Evolutionary conservation across 2,888 invertebrate genomes (phyloP).

Genomic region (Piscicola geometra): DNA sequence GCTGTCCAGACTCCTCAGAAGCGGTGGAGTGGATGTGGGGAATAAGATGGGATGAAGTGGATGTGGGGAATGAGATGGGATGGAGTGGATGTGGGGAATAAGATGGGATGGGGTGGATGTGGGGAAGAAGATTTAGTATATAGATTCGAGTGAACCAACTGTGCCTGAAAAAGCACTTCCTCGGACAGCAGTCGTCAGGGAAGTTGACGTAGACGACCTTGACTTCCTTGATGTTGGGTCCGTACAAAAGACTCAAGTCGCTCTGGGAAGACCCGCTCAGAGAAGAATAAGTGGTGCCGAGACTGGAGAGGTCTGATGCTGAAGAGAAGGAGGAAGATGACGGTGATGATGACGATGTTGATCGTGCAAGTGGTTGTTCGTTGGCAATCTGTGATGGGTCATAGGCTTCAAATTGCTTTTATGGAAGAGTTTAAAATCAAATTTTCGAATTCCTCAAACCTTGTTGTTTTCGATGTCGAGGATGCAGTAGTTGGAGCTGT

Average conservation of each 20-base stretch:
- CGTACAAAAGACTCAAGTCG: conserved; percentile 35
- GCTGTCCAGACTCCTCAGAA: conserved; percentile 36
- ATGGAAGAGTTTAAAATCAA: no score
- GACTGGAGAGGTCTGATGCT: not conserved
- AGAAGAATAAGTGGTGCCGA: not conserved
- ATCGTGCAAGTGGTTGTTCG: no score
- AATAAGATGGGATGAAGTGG: no score
- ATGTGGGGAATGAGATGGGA: no score
- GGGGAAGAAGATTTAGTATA: no score
- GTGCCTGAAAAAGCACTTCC: conserved; percentile 7
- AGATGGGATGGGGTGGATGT: no score
- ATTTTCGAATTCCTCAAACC: no score
- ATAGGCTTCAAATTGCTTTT: no score
- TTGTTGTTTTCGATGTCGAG: no score
- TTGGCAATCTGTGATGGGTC: no score
- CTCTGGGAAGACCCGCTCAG: not conserved
- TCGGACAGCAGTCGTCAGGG: conserved; percentile 76
- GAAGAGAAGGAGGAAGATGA: not conserved
- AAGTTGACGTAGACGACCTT: conserved; percentile 71
- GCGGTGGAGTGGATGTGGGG: not conserved
- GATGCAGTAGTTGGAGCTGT: no score
- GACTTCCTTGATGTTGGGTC: conserved; percentile 74
- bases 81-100: no score
- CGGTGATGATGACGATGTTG: not conserved
- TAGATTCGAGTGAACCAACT: not conserved